Conservation (phyloP, 1,140 invertebrate genomes). For the Drosophila ercepeae region DNA sequence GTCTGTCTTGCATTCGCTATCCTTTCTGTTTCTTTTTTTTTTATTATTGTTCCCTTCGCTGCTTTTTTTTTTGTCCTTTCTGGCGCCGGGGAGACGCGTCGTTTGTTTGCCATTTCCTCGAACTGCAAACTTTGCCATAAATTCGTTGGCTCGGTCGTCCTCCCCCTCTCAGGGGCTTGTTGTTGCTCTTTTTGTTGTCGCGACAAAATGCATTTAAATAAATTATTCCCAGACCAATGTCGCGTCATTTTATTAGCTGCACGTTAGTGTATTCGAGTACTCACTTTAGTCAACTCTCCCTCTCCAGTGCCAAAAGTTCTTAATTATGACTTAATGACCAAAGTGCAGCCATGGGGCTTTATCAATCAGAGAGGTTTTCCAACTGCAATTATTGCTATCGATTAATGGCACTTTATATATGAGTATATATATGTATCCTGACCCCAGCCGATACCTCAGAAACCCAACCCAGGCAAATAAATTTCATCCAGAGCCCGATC, state of each 20-base stretch:
- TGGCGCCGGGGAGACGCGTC: conserved; percentile 69
- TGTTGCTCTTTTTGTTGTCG: conserved; percentile 54
- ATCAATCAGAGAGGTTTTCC: conserved; percentile 1
- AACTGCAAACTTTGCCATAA: conserved; percentile 73
- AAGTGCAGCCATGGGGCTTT: conserved; percentile 18
- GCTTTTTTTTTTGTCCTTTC: conserved; percentile 19
- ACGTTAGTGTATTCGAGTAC: conserved; percentile 24
- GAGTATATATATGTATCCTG: not conserved
- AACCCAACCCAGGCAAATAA: conserved; percentile 17
- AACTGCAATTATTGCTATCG: conserved; percentile 17
- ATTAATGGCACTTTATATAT: conserved; percentile 9
- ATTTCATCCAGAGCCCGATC: not conserved
- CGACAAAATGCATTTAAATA: conserved; percentile 83
- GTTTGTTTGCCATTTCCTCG: conserved; percentile 79
- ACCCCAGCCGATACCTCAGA: not conserved
- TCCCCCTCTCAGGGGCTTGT: conserved; percentile 34
- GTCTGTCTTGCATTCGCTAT: conserved; percentile 48
- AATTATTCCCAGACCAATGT: conserved; percentile 79
- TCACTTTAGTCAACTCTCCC: conserved; percentile 31
- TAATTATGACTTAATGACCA: conserved; percentile 59
- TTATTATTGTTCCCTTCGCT: too few species aligned
- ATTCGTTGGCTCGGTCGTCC: conserved; percentile 51
- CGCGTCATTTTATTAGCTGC: conserved; percentile 79
- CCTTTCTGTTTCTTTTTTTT: conserved; percentile 32
- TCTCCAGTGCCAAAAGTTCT: conserved; percentile 1